Evolutionary conservation across 2,113 vertebrate genomes (phyloP).

Genomic region (Myiagra hebetior): DNA sequence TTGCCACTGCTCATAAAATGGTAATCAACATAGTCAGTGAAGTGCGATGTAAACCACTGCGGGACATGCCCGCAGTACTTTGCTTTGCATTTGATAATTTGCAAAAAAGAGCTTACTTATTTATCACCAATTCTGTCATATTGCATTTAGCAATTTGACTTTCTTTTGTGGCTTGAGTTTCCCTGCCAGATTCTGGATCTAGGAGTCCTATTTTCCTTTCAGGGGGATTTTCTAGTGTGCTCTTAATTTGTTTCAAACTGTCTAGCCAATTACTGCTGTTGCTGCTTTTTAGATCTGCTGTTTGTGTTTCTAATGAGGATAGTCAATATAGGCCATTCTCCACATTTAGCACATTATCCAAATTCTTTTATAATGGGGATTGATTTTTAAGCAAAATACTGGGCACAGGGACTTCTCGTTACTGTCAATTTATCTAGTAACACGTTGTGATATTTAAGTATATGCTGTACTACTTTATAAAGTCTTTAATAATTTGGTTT

Average conservation of each 20-base stretch:
- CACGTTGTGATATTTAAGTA: background rate
- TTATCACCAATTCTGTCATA: constrained; percentile 1
- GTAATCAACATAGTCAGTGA: constrained; percentile 19
- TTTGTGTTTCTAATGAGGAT: constrained; percentile 1
- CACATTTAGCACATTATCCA: background rate
- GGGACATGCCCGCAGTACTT: background rate
- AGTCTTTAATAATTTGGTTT: background rate
- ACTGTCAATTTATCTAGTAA: background rate
- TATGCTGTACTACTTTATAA: background rate
- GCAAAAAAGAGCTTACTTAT: background rate
- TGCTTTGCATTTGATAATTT: constrained; percentile 9
- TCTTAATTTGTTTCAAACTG: background rate
- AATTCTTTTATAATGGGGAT: background rate
- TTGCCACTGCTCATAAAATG: constrained; percentile 2
- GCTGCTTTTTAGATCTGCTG: background rate
- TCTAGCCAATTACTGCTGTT: background rate
- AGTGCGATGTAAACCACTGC: constrained; percentile 5
- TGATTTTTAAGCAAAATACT: background rate
- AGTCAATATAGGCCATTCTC: background rate
- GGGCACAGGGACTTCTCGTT: background rate
- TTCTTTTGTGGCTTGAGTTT: background rate
- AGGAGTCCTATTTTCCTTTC: background rate
- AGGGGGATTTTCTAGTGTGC: background rate
- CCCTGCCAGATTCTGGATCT: background rate
- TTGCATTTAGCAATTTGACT: background rate